A percentile compares a stretch with the other conserved stretches of the same genome.
phyloP scores from a whole-genome alignment of 2,797 vertebrate genomes.

The Alouatta caraya region DNA sequence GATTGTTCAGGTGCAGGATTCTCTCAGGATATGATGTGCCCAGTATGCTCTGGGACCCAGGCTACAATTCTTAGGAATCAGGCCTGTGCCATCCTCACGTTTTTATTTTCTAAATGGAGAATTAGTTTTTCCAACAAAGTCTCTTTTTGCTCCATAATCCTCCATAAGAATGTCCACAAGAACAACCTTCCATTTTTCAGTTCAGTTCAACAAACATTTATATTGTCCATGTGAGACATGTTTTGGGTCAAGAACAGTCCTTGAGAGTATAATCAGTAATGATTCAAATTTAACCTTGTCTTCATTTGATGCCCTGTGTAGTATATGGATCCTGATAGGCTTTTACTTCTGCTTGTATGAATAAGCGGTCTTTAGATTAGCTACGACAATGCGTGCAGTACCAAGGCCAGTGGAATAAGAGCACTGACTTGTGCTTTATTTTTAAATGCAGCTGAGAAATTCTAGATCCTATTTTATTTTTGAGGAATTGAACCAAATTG shows the following conservation, averaged over 20 bases:
- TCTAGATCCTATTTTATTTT: constrained; percentile 41
- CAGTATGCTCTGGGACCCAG: not conserved
- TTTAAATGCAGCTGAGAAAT: not conserved
- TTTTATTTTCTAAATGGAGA: constrained; percentile 11
- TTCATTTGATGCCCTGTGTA: not conserved
- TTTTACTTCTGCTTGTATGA: constrained; percentile 12
- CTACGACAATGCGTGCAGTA: not conserved
- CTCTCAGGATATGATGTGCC: not conserved
- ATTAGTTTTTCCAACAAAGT: not conserved
- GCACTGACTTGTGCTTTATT: not conserved
- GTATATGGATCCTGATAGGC: not conserved
- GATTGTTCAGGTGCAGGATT: not conserved
- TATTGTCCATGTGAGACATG: not conserved
- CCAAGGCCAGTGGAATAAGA: not conserved
- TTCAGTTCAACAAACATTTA: not conserved
- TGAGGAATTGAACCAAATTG: constrained; percentile 44
- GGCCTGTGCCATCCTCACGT: not conserved
- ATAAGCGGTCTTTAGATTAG: not conserved
- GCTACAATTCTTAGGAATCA: not conserved
- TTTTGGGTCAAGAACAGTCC: not conserved
- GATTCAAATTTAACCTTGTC: not conserved
- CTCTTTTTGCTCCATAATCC: not conserved
- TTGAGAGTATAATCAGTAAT: not conserved
- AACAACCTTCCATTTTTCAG: not conserved
- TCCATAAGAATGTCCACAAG: not conserved